Base-by-base conservation (phyloP, 2,888 invertebrate genomes). In the Nephrotoma guestfalica region DNA sequence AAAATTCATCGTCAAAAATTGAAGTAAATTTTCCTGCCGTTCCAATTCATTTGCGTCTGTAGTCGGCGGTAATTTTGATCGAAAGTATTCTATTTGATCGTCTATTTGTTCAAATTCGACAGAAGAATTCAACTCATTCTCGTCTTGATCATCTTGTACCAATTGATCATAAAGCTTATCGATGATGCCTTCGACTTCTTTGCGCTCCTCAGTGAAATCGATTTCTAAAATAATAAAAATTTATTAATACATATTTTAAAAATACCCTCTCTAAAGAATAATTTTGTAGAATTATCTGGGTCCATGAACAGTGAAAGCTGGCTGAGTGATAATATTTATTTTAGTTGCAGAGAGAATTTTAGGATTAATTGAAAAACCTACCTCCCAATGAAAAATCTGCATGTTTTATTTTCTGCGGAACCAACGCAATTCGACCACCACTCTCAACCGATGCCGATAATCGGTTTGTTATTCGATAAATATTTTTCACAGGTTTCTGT, bases 1-100 rank as follows among this genome's bases (percentile, higher is more conserved):
- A 87, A 90, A 89, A 87, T 91, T 91, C 41, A 89, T 89, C 0
- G 91, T 91, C 5, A 91, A 88, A 87, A 91, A 91, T 87, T 91
- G 90, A 1, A 91, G 88, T 3, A 91, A 87, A 5, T 90, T 88
- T 84, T 90, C 87, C 87, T 91, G 91, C 42, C 90, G 90, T 86
- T 91, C 90, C 2, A 91, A 90, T 3, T 89, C 86, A 30, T 89
- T 88, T 0, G 90, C 90, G 88, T 91, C 90, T 1, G 87, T 87
- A 2, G 91, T 91, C 51, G 90, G 89, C 0, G 91, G 91, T 43
- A 91, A 85, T 85, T 71, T 86, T 13, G 86, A 18, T 0, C 43
- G 18, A 83, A 43, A 43, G 15, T 51, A 57, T n/a, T 86, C 42
- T 0, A 84, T n/a, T 84, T 41, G 41, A 1, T 84, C 84, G 9